Evolutionary conservation across 2,113 vertebrate genomes (phyloP).

Genomic region (Gallinago paraguaiae): DNA sequence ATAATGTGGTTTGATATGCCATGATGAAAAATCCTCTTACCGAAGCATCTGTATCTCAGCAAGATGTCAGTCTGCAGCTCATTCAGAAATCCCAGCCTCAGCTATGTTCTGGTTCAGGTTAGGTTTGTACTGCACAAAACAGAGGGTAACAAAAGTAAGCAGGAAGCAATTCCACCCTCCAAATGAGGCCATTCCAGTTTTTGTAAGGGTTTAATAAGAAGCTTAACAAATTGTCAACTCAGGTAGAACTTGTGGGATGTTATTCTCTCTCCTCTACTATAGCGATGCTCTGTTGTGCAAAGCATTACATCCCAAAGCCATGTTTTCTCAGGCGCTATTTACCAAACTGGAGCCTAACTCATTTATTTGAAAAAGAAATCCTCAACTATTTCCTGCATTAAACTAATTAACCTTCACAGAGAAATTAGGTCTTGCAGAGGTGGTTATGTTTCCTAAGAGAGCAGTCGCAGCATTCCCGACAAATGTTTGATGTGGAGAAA

Average conservation of each 20-base stretch:
- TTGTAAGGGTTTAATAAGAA: not conserved
- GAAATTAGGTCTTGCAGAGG: slow-evolving; percentile 7
- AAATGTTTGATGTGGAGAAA: not conserved
- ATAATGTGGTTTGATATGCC: not conserved
- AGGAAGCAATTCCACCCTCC: not conserved
- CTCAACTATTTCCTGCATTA: slow-evolving; percentile 7
- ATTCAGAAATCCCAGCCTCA: not conserved
- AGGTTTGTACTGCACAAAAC: not conserved
- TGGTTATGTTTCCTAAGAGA: slow-evolving; percentile 10
- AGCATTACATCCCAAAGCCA: not conserved
- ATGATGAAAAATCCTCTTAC: not conserved
- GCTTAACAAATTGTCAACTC: not conserved
- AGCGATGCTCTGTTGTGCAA: not conserved
- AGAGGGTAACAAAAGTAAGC: not conserved
- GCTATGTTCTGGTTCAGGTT: not conserved
- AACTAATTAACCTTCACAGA: slow-evolving; percentile 24
- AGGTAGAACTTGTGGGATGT: not conserved
- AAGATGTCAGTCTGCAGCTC: not conserved
- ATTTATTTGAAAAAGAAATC: slow-evolving; percentile 18
- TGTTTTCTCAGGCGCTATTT: not conserved
- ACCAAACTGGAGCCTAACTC: not conserved
- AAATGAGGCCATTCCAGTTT: not conserved
- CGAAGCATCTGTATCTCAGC: not conserved
- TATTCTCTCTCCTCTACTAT: not conserved
- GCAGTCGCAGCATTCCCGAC: fast-evolving